A percentile compares a stretch with the other conserved stretches of the same genome.
Conservation (phyloP, 2,888 invertebrate species). For the Scaptomyza caliginosa region DNA sequence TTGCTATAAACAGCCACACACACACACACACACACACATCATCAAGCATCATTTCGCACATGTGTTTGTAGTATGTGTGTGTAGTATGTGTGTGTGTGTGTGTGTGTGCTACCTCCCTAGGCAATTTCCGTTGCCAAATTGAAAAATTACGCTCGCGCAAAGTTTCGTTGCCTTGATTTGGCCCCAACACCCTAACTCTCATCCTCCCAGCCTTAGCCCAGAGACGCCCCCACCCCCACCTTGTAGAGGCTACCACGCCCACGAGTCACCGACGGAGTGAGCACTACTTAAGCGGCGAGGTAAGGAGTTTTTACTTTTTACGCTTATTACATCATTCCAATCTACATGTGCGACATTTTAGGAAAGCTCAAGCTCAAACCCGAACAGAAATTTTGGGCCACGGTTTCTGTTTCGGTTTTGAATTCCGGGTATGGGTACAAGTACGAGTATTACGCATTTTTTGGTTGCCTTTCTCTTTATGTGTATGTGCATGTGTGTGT, state of each 20-base stretch:
- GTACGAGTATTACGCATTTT: slow-evolving; percentile 48
- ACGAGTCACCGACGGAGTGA: neutral
- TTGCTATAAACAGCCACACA: slow-evolving; percentile 15
- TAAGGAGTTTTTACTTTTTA: slow-evolving; percentile 78
- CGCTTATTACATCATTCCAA: slow-evolving; percentile 83
- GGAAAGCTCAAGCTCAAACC: slow-evolving; percentile 42
- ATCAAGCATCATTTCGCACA: slow-evolving; percentile 5
- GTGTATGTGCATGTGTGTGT: neutral
- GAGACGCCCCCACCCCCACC: neutral
- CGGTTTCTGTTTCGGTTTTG: slow-evolving; percentile 47
- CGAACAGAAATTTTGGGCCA: slow-evolving; percentile 15
- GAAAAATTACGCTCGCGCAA: slow-evolving; percentile 82
- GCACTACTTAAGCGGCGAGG: slow-evolving; percentile 61
- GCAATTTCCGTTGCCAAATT: slow-evolving; percentile 84
- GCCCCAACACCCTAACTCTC: neutral
- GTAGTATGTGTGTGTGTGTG: slow-evolving; percentile 27
- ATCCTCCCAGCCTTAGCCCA: neutral
- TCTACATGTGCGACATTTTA: slow-evolving; percentile 65
- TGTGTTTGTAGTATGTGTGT: slow-evolving; percentile 20
- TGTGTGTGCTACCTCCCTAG: slow-evolving; percentile 81
- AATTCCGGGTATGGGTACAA: slow-evolving; percentile 12
- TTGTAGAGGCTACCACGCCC: neutral
- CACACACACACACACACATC: slow-evolving; percentile 25
- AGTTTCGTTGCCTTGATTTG: slow-evolving; percentile 67
- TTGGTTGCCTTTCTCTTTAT: slow-evolving; percentile 20